Conservation (phyloP, 2,888 invertebrate species). For the Urechis unicinctus region DNA sequence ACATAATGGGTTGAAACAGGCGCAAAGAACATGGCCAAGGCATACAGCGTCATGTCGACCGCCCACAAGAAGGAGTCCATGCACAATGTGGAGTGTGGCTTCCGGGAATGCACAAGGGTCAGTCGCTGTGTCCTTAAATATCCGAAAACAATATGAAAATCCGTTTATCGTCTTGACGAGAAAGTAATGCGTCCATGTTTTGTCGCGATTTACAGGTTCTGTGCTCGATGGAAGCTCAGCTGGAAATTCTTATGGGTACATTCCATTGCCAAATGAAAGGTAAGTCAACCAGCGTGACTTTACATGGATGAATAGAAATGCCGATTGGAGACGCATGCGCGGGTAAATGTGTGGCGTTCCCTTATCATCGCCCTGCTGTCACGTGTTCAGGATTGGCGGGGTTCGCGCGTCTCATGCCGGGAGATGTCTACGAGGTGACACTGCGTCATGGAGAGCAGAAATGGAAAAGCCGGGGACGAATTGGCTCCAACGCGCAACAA, state of each 20-base stretch:
- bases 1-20: too few species aligned
- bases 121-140: conserved; percentile 2
- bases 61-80: conserved; percentile 50
- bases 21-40: conserved; percentile 53
- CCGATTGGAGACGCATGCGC: too few species aligned
- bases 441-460: conserved; percentile 57
- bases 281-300: conserved; percentile 20
- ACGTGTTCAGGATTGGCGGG: conserved; percentile 54
- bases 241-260: conserved; percentile 54
- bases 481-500: conserved; percentile 53
- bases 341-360: too few species aligned
- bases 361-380: too few species aligned
- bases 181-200: too few species aligned
- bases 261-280: conserved; percentile 55
- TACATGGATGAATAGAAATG: too few species aligned
- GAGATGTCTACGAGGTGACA: conserved; percentile 58
- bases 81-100: conserved; percentile 50
- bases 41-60: conserved; percentile 51
- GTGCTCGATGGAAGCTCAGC: conserved; percentile 53
- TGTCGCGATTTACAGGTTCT: conserved; percentile 36
- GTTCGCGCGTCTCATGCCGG: conserved; percentile 57
- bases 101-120: conserved; percentile 53
- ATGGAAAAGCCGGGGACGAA: conserved; percentile 56
- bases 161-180: too few species aligned
- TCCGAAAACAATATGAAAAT: too few species aligned